Evolutionary conservation across 2,888 invertebrate species (phyloP), one percentile per base, ranked within the genome.

Genomic region (Cryptus armator): DNA sequence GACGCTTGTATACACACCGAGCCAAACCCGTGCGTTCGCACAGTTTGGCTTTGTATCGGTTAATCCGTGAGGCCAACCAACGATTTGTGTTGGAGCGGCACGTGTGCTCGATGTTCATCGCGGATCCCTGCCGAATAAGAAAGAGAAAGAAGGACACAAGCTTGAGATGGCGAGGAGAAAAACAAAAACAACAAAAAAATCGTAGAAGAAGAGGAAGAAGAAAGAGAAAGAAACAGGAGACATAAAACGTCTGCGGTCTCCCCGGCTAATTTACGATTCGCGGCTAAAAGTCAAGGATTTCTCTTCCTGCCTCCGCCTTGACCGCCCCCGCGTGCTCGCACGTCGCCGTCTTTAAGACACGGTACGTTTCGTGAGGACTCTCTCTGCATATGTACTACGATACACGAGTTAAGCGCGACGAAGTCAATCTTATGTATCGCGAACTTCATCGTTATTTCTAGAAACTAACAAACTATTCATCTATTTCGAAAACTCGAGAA

Each of bases 211-310:
- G 62, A 53, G 37, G 56, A 67, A 16, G n/a, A 46, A 66, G 67
- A 56, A 51, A 37, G 19, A 68, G 70, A 53, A 62, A 12, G 53
- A 59, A 66, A 51, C 12, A 16, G 37, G 56, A 76, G 59, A 78
- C 87, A 86, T 88, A 86, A 88, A 88, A 84, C 83, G 87, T 85
- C 81, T 84, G 84, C 86, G 83, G 83, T 86, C 83, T 80, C 86
- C 53, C 46, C 75, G 84, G 86, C 70, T 86, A 89, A 89, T 89
- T 89, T 89, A 89, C 86, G 88, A 87, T 86, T 86, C 86, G 81
- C 86, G 85, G 86, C 83, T 85, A 87, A 89, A 89, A 89, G 88
- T 89, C 89, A 89, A 89, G 88, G 89, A 88, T 86, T 87, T 78
- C 74, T 68, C 76, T 81, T 77, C 79, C 78, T 72, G 77, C 64